phyloP scores from a whole-genome alignment of 2,113 vertebrate species.

The Melanerpes formicivorus region DNA sequence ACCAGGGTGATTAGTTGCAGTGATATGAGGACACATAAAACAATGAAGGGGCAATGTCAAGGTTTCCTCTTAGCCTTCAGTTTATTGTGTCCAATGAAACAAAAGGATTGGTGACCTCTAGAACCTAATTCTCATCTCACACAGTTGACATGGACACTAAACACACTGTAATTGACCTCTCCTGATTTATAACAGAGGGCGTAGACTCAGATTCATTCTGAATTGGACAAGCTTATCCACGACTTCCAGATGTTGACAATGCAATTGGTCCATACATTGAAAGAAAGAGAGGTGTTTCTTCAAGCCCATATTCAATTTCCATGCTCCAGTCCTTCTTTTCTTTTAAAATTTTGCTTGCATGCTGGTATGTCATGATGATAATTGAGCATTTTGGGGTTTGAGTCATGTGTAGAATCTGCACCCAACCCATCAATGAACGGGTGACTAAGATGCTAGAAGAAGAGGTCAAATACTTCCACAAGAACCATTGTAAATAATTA shows the following conservation, averaged over 20 bases:
- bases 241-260: slow-evolving; percentile 35
- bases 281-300: slow-evolving; percentile 40
- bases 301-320: slow-evolving; percentile 31
- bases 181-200: background rate
- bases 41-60: background rate
- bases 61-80: background rate
- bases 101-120: background rate
- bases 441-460: slow-evolving; percentile 42
- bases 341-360: slow-evolving; percentile 62
- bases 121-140: background rate
- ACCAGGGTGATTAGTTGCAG: background rate
- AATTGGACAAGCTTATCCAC: background rate
- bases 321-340: slow-evolving; percentile 35
- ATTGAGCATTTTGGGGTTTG: slow-evolving; percentile 53
- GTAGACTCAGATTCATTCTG: slow-evolving; percentile 10
- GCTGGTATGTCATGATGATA: slow-evolving; percentile 42
- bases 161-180: background rate
- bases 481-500: slow-evolving; percentile 58
- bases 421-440: slow-evolving; percentile 37
- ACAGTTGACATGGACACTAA: background rate
- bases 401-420: slow-evolving; percentile 48
- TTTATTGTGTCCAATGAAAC: background rate
- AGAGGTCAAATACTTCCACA: slow-evolving; percentile 27
- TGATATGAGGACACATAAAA: background rate
- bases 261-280: background rate